phyloP scores from a whole-genome alignment of 1,140 invertebrate genomes.

The Lasaia peninsularis region DNA sequence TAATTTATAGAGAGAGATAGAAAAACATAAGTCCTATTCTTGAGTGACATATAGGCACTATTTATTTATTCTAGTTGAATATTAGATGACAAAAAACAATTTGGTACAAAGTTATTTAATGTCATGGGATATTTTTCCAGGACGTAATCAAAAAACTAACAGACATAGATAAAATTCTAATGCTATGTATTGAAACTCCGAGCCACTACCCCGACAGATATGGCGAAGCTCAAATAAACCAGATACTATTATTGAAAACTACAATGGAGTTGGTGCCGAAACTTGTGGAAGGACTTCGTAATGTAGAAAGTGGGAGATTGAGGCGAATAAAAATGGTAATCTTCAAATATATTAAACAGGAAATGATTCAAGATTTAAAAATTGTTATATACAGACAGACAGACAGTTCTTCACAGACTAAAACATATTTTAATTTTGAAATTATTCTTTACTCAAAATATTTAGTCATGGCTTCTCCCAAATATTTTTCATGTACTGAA shows the following conservation, averaged over 20 bases:
- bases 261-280: conserved; percentile 84
- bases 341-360: not conserved
- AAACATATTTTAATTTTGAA: too few species aligned
- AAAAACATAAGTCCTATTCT: too few species aligned
- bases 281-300: conserved; percentile 79
- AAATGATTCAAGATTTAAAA: not conserved
- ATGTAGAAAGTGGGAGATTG: conserved; percentile 80
- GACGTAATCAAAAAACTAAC: conserved; percentile 68
- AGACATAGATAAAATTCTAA: conserved; percentile 76
- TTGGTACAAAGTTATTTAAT: too few species aligned
- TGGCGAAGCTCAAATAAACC: conserved; percentile 88
- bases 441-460: too few species aligned
- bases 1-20: too few species aligned
- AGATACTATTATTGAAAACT: conserved; percentile 87
- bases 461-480: too few species aligned
- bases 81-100: too few species aligned
- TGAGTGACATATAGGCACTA: too few species aligned
- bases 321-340: conserved; percentile 79
- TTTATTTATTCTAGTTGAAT: too few species aligned
- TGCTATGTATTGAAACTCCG: conserved; percentile 75
- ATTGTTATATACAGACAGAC: too few species aligned
- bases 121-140: conserved; percentile 31
- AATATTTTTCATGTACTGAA: too few species aligned
- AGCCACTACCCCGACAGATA: conserved; percentile 77
- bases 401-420: too few species aligned